Base-by-base conservation (phyloP, 2,888 invertebrate genomes). In the Rhodophaea formosa region DNA sequence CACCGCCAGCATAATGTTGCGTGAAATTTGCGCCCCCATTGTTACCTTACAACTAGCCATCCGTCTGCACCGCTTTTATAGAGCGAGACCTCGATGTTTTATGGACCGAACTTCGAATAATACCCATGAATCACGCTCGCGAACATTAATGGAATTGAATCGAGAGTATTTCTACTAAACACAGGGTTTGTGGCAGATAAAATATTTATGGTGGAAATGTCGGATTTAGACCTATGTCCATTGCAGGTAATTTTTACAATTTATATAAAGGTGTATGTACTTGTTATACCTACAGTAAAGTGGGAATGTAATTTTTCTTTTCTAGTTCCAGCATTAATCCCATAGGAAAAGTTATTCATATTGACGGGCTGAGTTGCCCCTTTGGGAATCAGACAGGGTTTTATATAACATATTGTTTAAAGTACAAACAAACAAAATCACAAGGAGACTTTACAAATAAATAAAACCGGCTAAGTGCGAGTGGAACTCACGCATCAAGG, bases 11-110 rank as follows among this genome's bases (percentile, higher is more conserved):
- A 87, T 86, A 89, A 89, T 88, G 88, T 86, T 84, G 86, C 89
- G 88, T 89, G 82, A 88, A 89, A 88, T 87, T 83, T 79, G 81
- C 79, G 76, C 80, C 77, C 77, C 82, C 70, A 82, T 86, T 86
- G 85, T 84, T 85, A 81, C 82, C 80, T 82, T 75, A 74, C 74
- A 69, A 72, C 78, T 67, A 76, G 69, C 76, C 78, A 74, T 67
- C 75, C 77, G 70, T 67, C 73, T 76, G 75, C 70, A 68, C 73
- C 69, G 74, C 75, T 72, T 79, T 77, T 80, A 74, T 76, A 74
- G 70, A 72, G 63, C 74, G 62, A 73, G 69, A 66, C 77, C 79
- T 72, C 74, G 70, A 75, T 81, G 79, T 71, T 76, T 74, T 68
- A 65, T 75, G 72, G 72, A 80, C 79, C 82, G 78, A 68, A 73